Evolutionary conservation across 2,797 vertebrate species (phyloP).

Genomic region (Lagorchestes hirsutus): DNA sequence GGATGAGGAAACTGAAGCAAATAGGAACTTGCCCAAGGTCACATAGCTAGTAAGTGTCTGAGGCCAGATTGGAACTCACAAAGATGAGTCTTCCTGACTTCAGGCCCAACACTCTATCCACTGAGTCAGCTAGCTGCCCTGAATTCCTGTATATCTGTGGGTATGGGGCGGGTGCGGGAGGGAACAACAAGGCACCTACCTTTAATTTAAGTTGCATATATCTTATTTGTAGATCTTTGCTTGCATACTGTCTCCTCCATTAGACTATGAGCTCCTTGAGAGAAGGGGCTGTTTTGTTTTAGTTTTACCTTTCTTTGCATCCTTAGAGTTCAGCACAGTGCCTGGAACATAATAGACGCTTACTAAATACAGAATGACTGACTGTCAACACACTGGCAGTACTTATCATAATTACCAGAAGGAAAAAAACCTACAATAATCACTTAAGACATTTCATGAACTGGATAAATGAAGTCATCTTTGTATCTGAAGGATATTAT

Average conservation of each 20-base stretch:
- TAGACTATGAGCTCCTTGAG: not conserved
- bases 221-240: not conserved
- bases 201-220: not conserved
- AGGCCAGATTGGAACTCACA: not conserved
- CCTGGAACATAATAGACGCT: not conserved
- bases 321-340: not conserved
- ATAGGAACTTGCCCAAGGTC: not conserved
- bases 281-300: not conserved
- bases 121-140: not conserved
- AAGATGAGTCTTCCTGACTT: not conserved
- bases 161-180: not conserved
- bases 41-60: not conserved
- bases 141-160: not conserved
- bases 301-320: not conserved
- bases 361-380: not conserved
- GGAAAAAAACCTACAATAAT: not conserved
- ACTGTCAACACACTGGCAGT: not conserved
- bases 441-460: not conserved
- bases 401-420: not conserved
- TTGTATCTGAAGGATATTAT: constrained; percentile 8
- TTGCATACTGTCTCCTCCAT: not conserved
- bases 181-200: not conserved
- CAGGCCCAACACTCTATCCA: not conserved
- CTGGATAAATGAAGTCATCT: not conserved
- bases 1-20: constrained; percentile 6